A percentile compares a stretch with the other conserved stretches of the same genome.
Evolutionary conservation across 2,113 vertebrate species (phyloP).

Genomic region (Apeltes quadracus): DNA sequence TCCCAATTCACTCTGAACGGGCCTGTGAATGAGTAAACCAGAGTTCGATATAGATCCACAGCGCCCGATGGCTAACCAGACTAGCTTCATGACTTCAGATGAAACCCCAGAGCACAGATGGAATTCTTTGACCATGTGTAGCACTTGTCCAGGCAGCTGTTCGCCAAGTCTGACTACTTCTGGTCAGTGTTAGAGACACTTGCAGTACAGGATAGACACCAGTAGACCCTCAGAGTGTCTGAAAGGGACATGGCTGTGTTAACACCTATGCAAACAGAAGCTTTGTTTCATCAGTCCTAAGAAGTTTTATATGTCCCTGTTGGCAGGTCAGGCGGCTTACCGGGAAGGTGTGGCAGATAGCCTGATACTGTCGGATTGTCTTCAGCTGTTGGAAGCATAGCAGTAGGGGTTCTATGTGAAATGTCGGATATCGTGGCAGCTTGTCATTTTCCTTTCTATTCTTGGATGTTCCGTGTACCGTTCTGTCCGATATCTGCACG

Average conservation of each 20-base stretch:
- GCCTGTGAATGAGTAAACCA: no score
- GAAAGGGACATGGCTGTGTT: neutral
- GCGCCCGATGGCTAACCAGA: neutral
- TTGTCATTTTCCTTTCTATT: neutral
- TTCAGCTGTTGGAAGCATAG: conserved; percentile 3
- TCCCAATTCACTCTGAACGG: neutral
- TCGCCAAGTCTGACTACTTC: conserved; percentile 6
- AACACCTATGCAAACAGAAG: neutral
- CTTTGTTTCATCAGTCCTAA: neutral
- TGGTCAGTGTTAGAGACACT: conserved; percentile 54
- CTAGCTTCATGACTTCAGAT: neutral
- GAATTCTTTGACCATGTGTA: conserved; percentile 33
- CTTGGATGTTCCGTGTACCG: neutral
- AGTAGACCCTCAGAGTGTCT: conserved; percentile 37
- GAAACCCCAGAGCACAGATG: conserved; percentile 43
- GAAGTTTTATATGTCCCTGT: neutral
- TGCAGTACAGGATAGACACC: neutral
- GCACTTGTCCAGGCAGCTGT: conserved; percentile 44
- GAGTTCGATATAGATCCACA: no score
- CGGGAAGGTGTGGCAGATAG: neutral
- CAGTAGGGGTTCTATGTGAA: neutral
- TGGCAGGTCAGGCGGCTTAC: neutral
- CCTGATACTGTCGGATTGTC: neutral
- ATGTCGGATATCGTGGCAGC: conserved; percentile 1
- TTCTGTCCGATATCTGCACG: conserved; percentile 31